These are phyloP conservation scores for Nowickia ferox DNA, from an alignment of 2,888 invertebrate genomes.

Conservation along the genomic window DNA sequence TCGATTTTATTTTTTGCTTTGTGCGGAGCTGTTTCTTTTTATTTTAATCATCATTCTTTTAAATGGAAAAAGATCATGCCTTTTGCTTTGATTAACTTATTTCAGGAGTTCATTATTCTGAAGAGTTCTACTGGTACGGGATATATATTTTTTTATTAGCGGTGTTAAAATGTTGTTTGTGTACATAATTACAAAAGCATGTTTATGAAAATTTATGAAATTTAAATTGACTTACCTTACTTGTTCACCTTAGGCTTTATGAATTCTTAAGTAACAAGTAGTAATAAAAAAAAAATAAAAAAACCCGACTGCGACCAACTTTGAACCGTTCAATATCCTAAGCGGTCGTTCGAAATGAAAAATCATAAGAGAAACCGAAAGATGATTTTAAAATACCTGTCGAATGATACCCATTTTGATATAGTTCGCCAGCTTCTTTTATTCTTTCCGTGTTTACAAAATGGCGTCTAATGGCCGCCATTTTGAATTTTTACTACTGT, in stretches of 20 bases:
- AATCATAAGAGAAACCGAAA: no score
- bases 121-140: neutral
- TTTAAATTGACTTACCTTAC: neutral
- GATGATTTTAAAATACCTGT: no score
- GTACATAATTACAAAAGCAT: slow-evolving; percentile 28
- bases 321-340: no score
- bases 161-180: slow-evolving; percentile 9
- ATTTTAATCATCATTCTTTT: slow-evolving; percentile 13
- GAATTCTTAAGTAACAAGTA: slow-evolving; percentile 11
- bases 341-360: no score
- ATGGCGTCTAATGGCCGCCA: no score
- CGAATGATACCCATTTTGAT: no score
- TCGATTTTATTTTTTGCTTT: slow-evolving; percentile 8
- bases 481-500: no score
- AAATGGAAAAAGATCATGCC: slow-evolving; percentile 39
- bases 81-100: slow-evolving; percentile 58
- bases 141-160: slow-evolving; percentile 16
- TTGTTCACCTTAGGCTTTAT: slow-evolving; percentile 33
- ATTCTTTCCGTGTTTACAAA: no score
- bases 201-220: slow-evolving; percentile 20
- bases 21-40: slow-evolving; percentile 40
- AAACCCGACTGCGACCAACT: no score
- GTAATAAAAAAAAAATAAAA: no score
- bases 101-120: slow-evolving; percentile 55
- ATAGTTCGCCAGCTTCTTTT: no score